Evolutionary conservation across 1,140 invertebrate genomes (phyloP), one percentile per base, ranked within the genome.

Genomic region (Pseudomyrmex sp.): DNA sequence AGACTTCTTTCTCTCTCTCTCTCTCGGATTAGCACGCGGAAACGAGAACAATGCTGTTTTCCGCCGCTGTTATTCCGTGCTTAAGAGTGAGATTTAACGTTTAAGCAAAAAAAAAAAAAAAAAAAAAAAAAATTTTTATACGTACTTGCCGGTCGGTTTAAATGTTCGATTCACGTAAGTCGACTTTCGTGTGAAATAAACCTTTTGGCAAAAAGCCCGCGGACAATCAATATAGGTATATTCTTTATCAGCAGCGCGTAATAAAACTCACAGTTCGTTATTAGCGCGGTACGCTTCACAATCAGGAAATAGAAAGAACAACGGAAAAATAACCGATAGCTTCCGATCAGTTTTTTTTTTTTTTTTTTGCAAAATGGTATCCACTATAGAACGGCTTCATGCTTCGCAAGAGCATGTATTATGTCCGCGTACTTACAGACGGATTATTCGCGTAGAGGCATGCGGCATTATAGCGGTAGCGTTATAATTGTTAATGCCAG

Each of bases 181-280:
- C 69, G 74, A 74, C 65, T 63, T 80, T 50, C n/a, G 52, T 58
- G 26, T 79, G 82, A 80, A 84, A 84, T 80, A 59, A 84, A 84
- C 12, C 15, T 80, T 80, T 80, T 84, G 82, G 82, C 82, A 80
- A 65, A 61, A 56, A 80, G 82, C 82, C 82, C 65, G 35, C 35
- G 56, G 26, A 54, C 48, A 84, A 84, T 84, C 82, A 70, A 84
- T 63, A 35, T 35, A 35, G 5, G 5, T 35, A 80, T 7, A 84
- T 7, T 23, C 56, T 58, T 77, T 46, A 50, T 48, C 44, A 79
- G 66, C 46, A 35, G 50, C 46, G 50, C 46, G 73, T 61, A 44
- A 69, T 79, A 79, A 84, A 84, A 84, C 26, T 69, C 52, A 46
- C 62, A 48, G 44, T 35, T 80, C 48, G 75, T 79, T 83, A 83